Evolutionary conservation across 2,888 invertebrate species (phyloP), one percentile per base, ranked within the genome.

Genomic region (Amblyjoppa fuscipennis): DNA sequence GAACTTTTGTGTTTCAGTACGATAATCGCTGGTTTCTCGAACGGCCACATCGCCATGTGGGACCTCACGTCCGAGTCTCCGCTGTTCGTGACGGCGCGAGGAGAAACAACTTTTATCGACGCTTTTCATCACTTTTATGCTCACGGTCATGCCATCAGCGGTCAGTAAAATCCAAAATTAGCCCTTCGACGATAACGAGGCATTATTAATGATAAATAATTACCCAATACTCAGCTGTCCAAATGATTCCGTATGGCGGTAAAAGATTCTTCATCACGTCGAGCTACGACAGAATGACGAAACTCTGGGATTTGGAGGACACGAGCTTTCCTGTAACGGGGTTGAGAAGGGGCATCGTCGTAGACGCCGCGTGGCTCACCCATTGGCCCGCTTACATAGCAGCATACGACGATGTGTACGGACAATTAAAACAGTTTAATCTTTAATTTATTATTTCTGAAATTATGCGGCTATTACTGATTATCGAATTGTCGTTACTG

Each of bases 241-340:
- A 91, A 64, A 89, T 95, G 68, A 89, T 94, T 80, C 95, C 95
- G 71, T 92, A 94, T 74, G 96, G 95, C 11, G 96, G 96, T 86
- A 96, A 96, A 51, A 95, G 96, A 89, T 97, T 96, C 93, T 93
- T 97, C 71, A 95, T 96, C 59, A 96, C 96, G 0, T 96, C 96
- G 1, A 96, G 96, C 7, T 94, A 95, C 56, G 97, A 97, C 92
- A 96, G 96, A 66, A 95, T 95, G 79, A 95, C 96, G 34, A 96
- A 96, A 93, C 95, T 96, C 80, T 97, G 97, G 97, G 96, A 97
- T 92, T 95, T 97, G 76, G 93, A 95, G 73, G 94, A 95, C 87
- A 91, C 93, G 56, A 92, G 89, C 34, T 90, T 89, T 49, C 95
- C 95, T 1, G 91, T 95, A 38, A 92, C 89, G 49, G 86, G 85